These are phyloP conservation scores for Vanessa tameamea DNA, from an alignment of 1,140 invertebrate genomes.

Conservation along the genomic window DNA sequence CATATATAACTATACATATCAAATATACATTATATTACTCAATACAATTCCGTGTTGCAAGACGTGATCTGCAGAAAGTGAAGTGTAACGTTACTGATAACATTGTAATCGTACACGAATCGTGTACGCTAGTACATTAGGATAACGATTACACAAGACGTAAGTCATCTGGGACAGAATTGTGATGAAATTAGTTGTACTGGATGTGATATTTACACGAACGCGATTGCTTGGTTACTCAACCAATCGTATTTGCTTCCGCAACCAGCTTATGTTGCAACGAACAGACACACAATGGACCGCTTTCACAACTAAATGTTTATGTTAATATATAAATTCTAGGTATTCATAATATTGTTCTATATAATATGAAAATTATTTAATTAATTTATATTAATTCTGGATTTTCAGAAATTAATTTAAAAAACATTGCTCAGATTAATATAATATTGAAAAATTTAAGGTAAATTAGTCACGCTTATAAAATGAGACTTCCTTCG, in stretches of 20 bases:
- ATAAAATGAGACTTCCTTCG: too few relatives aligned
- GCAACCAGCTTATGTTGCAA: conserved; percentile 36
- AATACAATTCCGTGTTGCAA: not conserved
- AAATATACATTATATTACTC: too few relatives aligned
- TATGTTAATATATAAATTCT: not conserved
- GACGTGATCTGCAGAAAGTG: not conserved
- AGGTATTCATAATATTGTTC: too few relatives aligned
- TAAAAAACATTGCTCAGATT: too few relatives aligned
- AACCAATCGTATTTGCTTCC: conserved; percentile 44
- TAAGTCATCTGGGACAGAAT: conserved; percentile 28
- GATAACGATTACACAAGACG: conserved; percentile 19
- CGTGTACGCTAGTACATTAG: conserved; percentile 1
- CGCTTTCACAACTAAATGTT: conserved; percentile 27
- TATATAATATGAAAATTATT: too few relatives aligned
- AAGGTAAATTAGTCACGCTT: too few relatives aligned
- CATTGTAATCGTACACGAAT: not conserved
- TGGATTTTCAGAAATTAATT: too few relatives aligned
- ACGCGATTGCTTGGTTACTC: conserved; percentile 38
- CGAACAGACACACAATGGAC: conserved; percentile 9
- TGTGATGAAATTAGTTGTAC: conserved; percentile 27
- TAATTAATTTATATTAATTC: too few relatives aligned
- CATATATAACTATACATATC: too few relatives aligned
- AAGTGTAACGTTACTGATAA: conserved; percentile 3
- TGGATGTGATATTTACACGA: conserved; percentile 28
- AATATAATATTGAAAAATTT: too few relatives aligned